Evolutionary conservation across 2,797 vertebrate genomes (phyloP).

Genomic region (Sphaeramia orbicularis): DNA sequence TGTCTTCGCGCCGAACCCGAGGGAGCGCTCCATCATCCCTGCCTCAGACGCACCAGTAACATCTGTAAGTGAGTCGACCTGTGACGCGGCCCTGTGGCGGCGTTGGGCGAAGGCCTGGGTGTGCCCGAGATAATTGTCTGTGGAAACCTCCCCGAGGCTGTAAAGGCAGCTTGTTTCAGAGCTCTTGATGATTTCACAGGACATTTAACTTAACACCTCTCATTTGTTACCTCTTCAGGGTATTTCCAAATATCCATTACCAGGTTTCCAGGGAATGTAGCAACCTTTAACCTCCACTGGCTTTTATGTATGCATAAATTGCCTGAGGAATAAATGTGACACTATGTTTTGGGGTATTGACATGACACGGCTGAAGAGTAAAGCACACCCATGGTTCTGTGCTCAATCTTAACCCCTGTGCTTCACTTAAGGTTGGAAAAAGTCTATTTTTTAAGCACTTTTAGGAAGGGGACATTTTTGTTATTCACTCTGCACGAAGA

Average conservation of each 20-base stretch:
- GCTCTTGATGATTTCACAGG: slow-evolving; percentile 87
- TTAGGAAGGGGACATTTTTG: no score
- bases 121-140: slow-evolving; percentile 74
- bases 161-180: slow-evolving; percentile 81
- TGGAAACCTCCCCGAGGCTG: slow-evolving; percentile 71
- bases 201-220: slow-evolving; percentile 88
- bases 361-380: slow-evolving; percentile 37
- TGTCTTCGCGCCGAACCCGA: slow-evolving; percentile 46
- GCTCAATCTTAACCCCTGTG: slow-evolving; percentile 4
- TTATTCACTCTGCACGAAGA: no score
- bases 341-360: slow-evolving; percentile 63
- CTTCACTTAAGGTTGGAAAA: no score
- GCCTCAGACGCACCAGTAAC: slow-evolving; percentile 53
- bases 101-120: slow-evolving; percentile 33
- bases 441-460: no score
- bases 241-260: slow-evolving; percentile 86
- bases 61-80: slow-evolving; percentile 65
- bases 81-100: slow-evolving; percentile 64
- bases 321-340: slow-evolving; percentile 69
- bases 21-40: slow-evolving; percentile 54
- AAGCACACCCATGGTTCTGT: slow-evolving; percentile 20
- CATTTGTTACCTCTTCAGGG: slow-evolving; percentile 86
- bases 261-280: slow-evolving; percentile 73
- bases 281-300: slow-evolving; percentile 85
- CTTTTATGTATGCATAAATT: slow-evolving; percentile 82